Percentiles rank a stretch among this genome's conserved stretches.
Evolutionary conservation across 1,140 invertebrate species (phyloP).

Genomic region (Rhagoletis pomonella): DNA sequence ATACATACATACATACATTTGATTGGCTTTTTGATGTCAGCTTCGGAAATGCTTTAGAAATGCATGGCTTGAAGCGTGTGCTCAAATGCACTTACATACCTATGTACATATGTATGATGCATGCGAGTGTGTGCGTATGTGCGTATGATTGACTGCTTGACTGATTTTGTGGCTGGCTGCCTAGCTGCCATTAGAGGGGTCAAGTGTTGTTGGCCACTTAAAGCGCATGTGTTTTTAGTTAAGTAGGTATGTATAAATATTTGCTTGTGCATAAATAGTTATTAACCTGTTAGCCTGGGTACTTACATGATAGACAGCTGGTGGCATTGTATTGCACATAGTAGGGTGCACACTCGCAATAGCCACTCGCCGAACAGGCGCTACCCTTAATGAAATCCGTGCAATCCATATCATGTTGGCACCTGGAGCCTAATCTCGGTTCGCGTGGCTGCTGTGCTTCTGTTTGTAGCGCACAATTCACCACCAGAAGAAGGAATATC

Average conservation of each 20-base stretch:
- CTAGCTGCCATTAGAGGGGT: not conserved
- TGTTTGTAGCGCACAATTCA: constrained; percentile 37
- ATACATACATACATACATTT: not conserved
- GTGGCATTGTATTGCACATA: constrained; percentile 80
- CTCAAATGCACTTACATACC: not conserved
- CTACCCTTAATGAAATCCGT: constrained; percentile 74
- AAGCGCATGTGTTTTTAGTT: not conserved
- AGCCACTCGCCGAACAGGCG: constrained; percentile 74
- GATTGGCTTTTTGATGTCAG: constrained; percentile 1
- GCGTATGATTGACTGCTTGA: constrained; percentile 24
- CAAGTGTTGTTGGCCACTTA: constrained; percentile 18
- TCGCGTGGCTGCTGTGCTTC: constrained; percentile 26
- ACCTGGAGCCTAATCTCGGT: constrained; percentile 66
- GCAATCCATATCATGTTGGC: constrained; percentile 74
- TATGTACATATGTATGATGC: not conserved
- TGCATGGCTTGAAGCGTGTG: no score
- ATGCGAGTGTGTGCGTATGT: not conserved
- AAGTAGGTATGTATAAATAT: not conserved
- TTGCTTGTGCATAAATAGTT: no score
- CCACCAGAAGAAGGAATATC: constrained; percentile 50
- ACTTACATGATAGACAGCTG: constrained; percentile 82
- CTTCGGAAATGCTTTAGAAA: not conserved
- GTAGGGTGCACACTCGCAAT: constrained; percentile 81
- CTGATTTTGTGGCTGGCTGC: not conserved
- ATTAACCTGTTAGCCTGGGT: constrained; percentile 1